Percentiles rank a stretch among this genome's conserved stretches.
Conservation (phyloP, 2,888 invertebrate species). For the Napeogenes sylphis region DNA sequence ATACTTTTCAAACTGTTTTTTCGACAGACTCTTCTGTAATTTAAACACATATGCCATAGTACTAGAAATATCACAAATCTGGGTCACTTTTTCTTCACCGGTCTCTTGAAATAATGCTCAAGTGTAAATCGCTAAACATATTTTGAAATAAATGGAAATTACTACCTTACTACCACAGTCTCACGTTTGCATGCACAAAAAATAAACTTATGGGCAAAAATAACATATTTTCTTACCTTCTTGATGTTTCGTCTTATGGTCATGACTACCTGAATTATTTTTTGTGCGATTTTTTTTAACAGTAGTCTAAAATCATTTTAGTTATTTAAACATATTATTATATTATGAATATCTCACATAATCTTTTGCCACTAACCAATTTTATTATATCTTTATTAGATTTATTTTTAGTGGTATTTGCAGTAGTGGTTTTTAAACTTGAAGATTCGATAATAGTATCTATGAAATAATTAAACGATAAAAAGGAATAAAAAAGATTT, state of each 20-base stretch:
- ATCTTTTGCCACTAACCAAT: background rate
- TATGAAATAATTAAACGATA: background rate
- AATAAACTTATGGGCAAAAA: background rate
- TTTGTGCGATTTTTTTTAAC: background rate
- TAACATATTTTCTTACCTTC: background rate
- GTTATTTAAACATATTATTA: background rate
- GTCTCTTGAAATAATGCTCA: slow-evolving; percentile 58
- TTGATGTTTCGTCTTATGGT: background rate
- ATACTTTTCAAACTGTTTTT: slow-evolving; percentile 38
- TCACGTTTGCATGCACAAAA: too few relatives aligned
- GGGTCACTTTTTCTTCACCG: slow-evolving; percentile 38
- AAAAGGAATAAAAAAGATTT: too few relatives aligned
- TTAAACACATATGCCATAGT: slow-evolving; percentile 39
- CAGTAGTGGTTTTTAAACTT: background rate
- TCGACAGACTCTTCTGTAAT: slow-evolving; percentile 28
- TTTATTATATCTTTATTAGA: background rate
- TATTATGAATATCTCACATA: background rate
- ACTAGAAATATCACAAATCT: slow-evolving; percentile 47
- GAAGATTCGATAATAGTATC: background rate
- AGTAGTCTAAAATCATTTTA: background rate
- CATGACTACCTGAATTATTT: background rate
- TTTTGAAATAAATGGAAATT: too few relatives aligned
- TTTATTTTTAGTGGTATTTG: background rate
- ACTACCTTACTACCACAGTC: too few relatives aligned
- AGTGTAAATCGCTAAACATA: slow-evolving; percentile 25